These are phyloP conservation scores for Cyclina sinensis DNA, from an alignment of 1,140 invertebrate genomes.

Conservation along the genomic window DNA sequence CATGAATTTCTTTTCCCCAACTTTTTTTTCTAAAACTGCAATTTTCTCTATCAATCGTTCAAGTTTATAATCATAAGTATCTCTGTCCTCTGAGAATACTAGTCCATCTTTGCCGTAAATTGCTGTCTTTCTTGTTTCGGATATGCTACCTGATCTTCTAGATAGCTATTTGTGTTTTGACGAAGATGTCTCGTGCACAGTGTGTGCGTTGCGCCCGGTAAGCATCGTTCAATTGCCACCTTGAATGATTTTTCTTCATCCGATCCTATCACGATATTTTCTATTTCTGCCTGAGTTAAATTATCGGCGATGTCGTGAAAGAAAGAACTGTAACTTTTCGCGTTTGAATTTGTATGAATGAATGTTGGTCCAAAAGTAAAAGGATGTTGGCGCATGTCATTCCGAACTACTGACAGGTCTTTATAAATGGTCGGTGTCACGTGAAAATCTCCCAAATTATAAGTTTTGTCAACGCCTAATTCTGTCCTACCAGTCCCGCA, in stretches of 20 bases:
- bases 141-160: slow-evolving; percentile 49
- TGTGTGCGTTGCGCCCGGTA: slow-evolving; percentile 11
- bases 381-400: background rate
- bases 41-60: background rate
- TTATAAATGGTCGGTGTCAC: slow-evolving; percentile 52
- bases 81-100: background rate
- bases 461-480: slow-evolving; percentile 50
- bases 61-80: slow-evolving; percentile 5
- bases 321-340: slow-evolving; percentile 33
- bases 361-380: slow-evolving; percentile 49
- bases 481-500: slow-evolving; percentile 33
- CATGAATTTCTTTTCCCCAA: slow-evolving; percentile 12
- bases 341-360: slow-evolving; percentile 41
- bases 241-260: slow-evolving; percentile 36
- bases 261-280: slow-evolving; percentile 25
- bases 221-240: background rate
- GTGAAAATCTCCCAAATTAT: slow-evolving; percentile 31
- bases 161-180: slow-evolving; percentile 45
- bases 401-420: slow-evolving; percentile 17
- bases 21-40: background rate
- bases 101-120: slow-evolving; percentile 1
- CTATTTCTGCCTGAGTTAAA: background rate
- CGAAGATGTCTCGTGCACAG: slow-evolving; percentile 45
- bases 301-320: slow-evolving; percentile 53
- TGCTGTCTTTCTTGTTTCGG: background rate